phyloP scores from a whole-genome alignment of 2,113 vertebrate genomes.

The Arizona elegans region DNA sequence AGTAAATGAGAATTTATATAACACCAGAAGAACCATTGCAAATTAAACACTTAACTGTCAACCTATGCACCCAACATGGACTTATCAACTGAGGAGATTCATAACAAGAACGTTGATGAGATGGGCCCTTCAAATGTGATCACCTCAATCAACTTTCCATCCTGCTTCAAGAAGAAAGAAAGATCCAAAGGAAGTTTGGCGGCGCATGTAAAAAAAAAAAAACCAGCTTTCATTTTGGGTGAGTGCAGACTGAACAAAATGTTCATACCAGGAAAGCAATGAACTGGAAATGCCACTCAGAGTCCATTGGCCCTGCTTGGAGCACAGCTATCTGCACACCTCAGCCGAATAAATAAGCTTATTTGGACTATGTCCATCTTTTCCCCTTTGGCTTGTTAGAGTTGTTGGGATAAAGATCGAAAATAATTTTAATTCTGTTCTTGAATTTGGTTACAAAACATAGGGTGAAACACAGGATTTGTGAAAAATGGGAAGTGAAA shows the following conservation, averaged over 20 bases:
- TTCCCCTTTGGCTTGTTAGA: conserved; percentile 17
- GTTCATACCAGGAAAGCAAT: conserved; percentile 38
- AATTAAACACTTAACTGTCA: background rate
- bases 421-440: background rate
- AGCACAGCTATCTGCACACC: conserved; percentile 42
- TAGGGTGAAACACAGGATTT: background rate
- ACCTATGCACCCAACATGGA: background rate
- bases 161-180: conserved; percentile 1
- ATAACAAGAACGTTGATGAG: too few relatives aligned
- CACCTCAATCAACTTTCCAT: background rate
- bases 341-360: conserved; percentile 41
- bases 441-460: background rate
- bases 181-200: background rate
- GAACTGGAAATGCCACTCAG: conserved; percentile 28
- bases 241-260: conserved; percentile 29
- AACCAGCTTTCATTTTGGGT: conserved; percentile 26
- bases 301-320: conserved; percentile 33
- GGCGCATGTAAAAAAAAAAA: conserved; percentile 1
- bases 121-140: background rate
- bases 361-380: conserved; percentile 36
- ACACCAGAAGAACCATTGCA: background rate
- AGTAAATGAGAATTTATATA: background rate
- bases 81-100: background rate
- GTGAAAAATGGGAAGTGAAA: background rate
- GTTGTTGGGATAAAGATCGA: conserved; percentile 10